phyloP scores from a whole-genome alignment of 2,888 invertebrate species.

The Eledona agricola region DNA sequence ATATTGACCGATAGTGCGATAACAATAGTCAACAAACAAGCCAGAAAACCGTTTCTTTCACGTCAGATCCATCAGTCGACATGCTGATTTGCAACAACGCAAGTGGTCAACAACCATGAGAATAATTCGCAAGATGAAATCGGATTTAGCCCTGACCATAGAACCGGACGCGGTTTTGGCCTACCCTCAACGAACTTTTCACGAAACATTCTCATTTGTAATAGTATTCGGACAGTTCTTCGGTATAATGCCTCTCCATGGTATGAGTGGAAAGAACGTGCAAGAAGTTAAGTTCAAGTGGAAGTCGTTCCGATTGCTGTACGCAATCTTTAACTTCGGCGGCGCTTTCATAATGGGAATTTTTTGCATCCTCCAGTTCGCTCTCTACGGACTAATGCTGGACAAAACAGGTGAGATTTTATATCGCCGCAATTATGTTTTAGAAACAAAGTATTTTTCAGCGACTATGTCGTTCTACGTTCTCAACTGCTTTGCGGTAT shows the following conservation, averaged over 20 bases:
- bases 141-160: conserved; percentile 44
- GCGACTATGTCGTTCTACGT: conserved; percentile 54
- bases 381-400: conserved; percentile 48
- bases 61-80: conserved; percentile 5
- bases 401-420: conserved; percentile 51
- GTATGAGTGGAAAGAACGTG: conserved; percentile 41
- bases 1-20: conserved; percentile 27
- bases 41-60: conserved; percentile 5
- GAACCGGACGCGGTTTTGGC: conserved; percentile 34
- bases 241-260: conserved; percentile 53
- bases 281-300: conserved; percentile 49
- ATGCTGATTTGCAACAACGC: conserved; percentile 1
- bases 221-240: conserved; percentile 52
- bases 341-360: conserved; percentile 45
- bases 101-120: conserved; percentile 30
- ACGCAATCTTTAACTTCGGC: conserved; percentile 45
- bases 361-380: conserved; percentile 51
- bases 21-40: conserved; percentile 23
- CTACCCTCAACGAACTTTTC: conserved; percentile 41
- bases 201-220: conserved; percentile 50
- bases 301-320: conserved; percentile 47
- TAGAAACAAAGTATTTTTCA: conserved; percentile 29
- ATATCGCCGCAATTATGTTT: conserved; percentile 5
- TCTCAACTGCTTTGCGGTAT: conserved; percentile 48
- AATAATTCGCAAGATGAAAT: conserved; percentile 42